Conservation (phyloP, 2,888 invertebrate genomes). For the Chalcis sispes region DNA sequence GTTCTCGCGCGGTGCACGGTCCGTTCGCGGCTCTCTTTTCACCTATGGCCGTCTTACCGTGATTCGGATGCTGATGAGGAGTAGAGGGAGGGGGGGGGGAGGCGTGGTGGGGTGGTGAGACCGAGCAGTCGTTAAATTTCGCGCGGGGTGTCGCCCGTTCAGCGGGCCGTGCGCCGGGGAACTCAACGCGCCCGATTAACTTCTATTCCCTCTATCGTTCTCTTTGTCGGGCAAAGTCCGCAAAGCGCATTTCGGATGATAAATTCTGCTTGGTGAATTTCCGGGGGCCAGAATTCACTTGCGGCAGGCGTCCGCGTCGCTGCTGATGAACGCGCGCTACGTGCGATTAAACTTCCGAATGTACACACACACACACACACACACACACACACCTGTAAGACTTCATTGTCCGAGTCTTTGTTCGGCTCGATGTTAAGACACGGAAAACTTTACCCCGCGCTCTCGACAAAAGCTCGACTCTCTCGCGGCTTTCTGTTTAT, state of each 20-base stretch:
- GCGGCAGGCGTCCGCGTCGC: conserved; percentile 16
- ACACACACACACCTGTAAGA: not conserved
- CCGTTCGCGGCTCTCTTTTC: not conserved
- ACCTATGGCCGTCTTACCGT: not conserved
- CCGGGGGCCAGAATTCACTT: conserved; percentile 52
- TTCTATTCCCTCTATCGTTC: conserved; percentile 53
- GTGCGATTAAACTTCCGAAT: conserved; percentile 26
- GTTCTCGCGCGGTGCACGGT: no score
- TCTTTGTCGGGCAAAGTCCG: conserved; percentile 40
- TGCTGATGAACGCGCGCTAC: conserved; percentile 22
- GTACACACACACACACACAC: not conserved
- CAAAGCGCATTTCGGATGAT: conserved; percentile 57
- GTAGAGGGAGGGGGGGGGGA: not conserved
- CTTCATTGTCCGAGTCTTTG: not conserved
- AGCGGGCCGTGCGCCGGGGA: conserved; percentile 21
- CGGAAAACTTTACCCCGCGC: no score
- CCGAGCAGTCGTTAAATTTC: not conserved
- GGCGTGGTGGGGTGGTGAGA: not conserved
- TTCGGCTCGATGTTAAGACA: not conserved
- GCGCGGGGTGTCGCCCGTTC: not conserved
- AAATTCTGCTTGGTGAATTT: conserved; percentile 58
- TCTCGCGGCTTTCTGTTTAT: no score
- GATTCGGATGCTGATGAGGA: not conserved
- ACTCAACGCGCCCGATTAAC: conserved; percentile 56
- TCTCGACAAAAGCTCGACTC: no score